Evolutionary conservation across 2,797 vertebrate genomes (phyloP).

Genomic region (Galago senegalensis): DNA sequence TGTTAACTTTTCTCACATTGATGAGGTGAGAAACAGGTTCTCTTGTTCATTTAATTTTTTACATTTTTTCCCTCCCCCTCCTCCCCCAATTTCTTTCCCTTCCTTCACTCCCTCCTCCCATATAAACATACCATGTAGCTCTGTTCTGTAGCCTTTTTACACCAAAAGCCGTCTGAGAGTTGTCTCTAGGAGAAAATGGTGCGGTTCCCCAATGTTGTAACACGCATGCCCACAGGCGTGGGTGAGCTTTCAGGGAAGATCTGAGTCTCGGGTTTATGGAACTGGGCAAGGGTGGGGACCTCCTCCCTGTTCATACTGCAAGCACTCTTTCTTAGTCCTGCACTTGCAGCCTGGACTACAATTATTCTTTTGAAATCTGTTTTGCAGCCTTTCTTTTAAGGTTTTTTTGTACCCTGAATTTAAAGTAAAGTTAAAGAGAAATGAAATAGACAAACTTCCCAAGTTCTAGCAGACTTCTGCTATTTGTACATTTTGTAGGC

Average conservation of each 20-base stretch:
- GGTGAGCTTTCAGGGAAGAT: background rate
- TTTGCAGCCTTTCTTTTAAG: background rate
- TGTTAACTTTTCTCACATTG: constrained; percentile 2
- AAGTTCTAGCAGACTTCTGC: background rate
- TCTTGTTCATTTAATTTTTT: constrained; percentile 19
- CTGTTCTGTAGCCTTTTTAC: background rate
- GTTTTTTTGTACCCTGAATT: background rate
- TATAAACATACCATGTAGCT: background rate
- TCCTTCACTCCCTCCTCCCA: background rate
- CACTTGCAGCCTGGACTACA: background rate
- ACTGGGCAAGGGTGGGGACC: accelerated
- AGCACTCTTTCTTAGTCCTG: background rate
- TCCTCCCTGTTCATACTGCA: background rate
- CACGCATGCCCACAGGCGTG: background rate
- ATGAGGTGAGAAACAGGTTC: background rate
- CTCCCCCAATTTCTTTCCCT: background rate
- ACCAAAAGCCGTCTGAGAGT: background rate
- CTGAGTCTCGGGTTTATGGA: background rate
- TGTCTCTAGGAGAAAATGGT: background rate
- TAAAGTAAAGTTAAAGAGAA: constrained; percentile 41
- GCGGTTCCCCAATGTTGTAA: background rate
- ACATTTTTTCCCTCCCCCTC: background rate
- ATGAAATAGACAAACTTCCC: background rate
- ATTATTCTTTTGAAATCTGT: background rate
- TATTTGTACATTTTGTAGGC: background rate